phyloP scores from a whole-genome alignment of 2,888 invertebrate species.

The Psylliodes chrysocephalus region DNA sequence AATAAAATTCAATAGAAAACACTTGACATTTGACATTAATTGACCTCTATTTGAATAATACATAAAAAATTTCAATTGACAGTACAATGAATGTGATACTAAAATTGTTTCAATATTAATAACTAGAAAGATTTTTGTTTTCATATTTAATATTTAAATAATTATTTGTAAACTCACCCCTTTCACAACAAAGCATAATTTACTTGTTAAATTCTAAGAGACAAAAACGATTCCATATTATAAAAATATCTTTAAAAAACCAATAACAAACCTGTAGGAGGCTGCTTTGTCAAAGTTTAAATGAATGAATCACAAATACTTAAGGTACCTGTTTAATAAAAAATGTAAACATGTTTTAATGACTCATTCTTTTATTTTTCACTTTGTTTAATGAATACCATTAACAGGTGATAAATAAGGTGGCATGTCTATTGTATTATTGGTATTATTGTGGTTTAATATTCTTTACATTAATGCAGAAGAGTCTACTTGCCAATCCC shows the following conservation, averaged over 20 bases:
- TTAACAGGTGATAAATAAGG: neutral
- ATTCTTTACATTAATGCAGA: too few relatives aligned
- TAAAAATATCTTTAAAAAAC: neutral
- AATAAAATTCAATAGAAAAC: neutral
- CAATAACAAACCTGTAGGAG: neutral
- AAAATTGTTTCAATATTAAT: too few relatives aligned
- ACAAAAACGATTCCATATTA: too few relatives aligned
- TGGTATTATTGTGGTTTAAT: neutral
- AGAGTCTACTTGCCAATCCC: too few relatives aligned
- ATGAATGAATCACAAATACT: neutral
- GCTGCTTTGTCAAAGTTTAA: neutral
- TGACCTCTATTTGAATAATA: neutral
- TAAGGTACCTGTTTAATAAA: slow-evolving; percentile 12
- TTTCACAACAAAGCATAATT: too few relatives aligned
- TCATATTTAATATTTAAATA: too few relatives aligned
- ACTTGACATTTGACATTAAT: slow-evolving; percentile 1
- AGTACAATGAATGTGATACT: too few relatives aligned
- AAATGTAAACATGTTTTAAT: slow-evolving; percentile 11
- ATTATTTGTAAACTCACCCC: too few relatives aligned
- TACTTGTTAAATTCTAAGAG: too few relatives aligned
- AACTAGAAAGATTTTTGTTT: too few relatives aligned
- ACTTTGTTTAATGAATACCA: neutral
- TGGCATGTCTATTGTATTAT: neutral
- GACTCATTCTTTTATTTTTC: slow-evolving; percentile 2
- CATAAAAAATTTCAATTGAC: too few relatives aligned